These are phyloP conservation scores for Chascanopsetta lugubris DNA, from an alignment of 2,113 vertebrate genomes.

Conservation along the genomic window DNA sequence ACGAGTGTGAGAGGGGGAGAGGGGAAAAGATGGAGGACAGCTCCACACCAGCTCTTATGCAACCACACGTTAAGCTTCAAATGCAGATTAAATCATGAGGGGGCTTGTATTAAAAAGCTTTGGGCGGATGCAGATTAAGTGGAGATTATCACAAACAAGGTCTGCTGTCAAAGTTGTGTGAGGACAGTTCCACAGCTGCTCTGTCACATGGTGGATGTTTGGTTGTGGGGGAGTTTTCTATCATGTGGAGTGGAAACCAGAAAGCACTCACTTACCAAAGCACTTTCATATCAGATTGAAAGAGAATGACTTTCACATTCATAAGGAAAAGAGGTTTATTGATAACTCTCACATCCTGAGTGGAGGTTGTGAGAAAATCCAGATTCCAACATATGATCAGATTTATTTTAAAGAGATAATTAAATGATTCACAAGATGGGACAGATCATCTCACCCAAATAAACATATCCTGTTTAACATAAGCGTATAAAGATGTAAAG, in stretches of 20 bases:
- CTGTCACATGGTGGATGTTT: neutral
- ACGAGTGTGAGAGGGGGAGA: slow-evolving; percentile 5
- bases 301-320: too few relatives aligned
- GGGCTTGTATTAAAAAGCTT: slow-evolving; percentile 59
- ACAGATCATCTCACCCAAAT: too few relatives aligned
- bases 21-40: neutral
- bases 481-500: too few relatives aligned
- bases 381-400: too few relatives aligned
- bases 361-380: too few relatives aligned
- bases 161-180: slow-evolving; percentile 27
- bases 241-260: neutral
- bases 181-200: slow-evolving; percentile 18
- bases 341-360: too few relatives aligned
- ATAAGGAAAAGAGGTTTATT: too few relatives aligned
- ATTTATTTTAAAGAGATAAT: too few relatives aligned
- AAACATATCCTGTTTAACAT: too few relatives aligned
- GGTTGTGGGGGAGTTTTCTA: neutral
- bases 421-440: too few relatives aligned
- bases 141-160: slow-evolving; percentile 57
- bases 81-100: slow-evolving; percentile 58
- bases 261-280: too few relatives aligned
- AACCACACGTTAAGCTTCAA: slow-evolving; percentile 58
- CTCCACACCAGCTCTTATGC: slow-evolving; percentile 43
- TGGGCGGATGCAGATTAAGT: slow-evolving; percentile 55
- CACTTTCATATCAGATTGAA: too few relatives aligned